Evolutionary conservation across 2,113 vertebrate genomes (phyloP).

Genomic region (Epinephelus fuscoguttatus): DNA sequence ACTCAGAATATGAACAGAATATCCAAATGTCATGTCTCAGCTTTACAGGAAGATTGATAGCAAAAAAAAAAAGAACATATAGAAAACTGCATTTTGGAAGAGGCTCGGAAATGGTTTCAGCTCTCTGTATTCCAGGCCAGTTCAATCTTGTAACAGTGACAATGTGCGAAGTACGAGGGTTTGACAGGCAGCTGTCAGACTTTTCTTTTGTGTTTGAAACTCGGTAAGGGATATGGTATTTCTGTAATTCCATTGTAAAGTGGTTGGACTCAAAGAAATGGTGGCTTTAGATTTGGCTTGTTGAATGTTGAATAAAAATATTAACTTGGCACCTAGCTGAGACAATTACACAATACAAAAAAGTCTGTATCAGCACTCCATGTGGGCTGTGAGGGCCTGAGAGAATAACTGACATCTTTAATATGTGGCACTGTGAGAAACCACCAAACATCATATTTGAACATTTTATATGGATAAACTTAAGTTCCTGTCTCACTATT

Average conservation of each 20-base stretch:
- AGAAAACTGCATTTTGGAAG: not conserved
- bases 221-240: not conserved
- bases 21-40: not conserved
- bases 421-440: not conserved
- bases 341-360: not conserved
- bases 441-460: not conserved
- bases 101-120: not conserved
- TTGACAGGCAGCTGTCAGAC: slow-evolving; percentile 35
- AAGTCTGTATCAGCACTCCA: not conserved
- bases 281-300: not conserved
- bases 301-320: not conserved
- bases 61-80: not conserved
- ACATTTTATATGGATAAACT: not conserved
- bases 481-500: not conserved
- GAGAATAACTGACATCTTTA: not conserved
- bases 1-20: not conserved
- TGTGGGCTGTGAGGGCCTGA: not conserved
- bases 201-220: slow-evolving; percentile 15
- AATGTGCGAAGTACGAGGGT: not conserved
- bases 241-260: slow-evolving; percentile 4
- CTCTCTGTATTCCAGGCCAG: slow-evolving; percentile 1
- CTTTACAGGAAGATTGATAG: slow-evolving; percentile 3
- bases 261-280: not conserved
- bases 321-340: slow-evolving; percentile 1
- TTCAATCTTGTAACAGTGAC: slow-evolving; percentile 4